Base-by-base conservation (phyloP, 2,888 invertebrate species). In the Lithophane socia region DNA sequence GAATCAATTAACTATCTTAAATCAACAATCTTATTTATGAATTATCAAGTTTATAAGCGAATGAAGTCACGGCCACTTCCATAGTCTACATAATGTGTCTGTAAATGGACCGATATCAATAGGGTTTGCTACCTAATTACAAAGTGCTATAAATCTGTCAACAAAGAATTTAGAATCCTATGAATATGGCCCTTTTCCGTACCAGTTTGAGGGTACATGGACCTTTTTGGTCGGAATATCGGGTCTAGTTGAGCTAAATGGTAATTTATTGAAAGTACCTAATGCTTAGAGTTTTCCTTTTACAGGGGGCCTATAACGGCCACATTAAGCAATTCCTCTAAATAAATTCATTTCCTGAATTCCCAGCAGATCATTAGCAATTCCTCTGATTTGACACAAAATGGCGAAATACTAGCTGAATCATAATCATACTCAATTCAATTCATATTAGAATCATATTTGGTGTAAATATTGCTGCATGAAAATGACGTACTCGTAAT, bases 141-240 rank as follows among this genome's bases (percentile, higher is more conserved):
- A 60, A 68, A 56, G 21, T 18, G 65, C 61, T 67, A 74, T 82
- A 82, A 67, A 77, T 75, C 63, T 79, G 70, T 85, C 85, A 61
- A 42, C 61, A 67, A 65, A 67, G n/a, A 75, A 82, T 67, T 73
- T 63, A 18, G 71, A 68, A 44, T 65, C 44, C n/a, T 74, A 44
- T 54, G 29, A 82, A 79, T 69, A 77, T 58, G 42, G 24, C 21
- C 60, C 56, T 44, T 61, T 73, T 68, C 9, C 13, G 42, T 63
- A 37, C 16, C 73, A 47, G 18, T 84, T 65, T 52, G 3, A 44
- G 37, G 16, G 47, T 63, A 49, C 67, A 58, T 61, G 58, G 52
- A 70, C 47, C 70, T 64, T 76, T 79, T 72, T 58, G 16, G 61
- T 47, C 47, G 29, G 61, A 60, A 63, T 56, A 74, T 73, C 47